Evolutionary conservation across 64 coral and sea anemone species (phyloP).

Genomic region (Cladopsammia gracilis): DNA sequence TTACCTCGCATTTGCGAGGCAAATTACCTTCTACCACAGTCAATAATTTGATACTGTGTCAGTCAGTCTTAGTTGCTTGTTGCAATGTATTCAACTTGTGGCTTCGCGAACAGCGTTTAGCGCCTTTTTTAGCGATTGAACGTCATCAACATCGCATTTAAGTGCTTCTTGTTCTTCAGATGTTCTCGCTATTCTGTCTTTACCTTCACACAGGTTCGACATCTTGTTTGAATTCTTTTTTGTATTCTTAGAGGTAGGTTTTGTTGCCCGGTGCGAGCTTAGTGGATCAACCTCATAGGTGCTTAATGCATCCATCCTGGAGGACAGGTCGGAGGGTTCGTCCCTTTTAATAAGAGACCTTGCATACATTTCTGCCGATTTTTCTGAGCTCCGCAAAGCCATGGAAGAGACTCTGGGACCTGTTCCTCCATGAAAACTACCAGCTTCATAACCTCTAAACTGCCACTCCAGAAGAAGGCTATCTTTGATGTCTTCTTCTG

Average conservation of each 20-base stretch:
- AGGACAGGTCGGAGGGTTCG: not conserved
- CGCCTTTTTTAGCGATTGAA: not conserved
- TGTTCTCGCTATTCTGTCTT: not conserved
- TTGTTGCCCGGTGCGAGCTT: not conserved
- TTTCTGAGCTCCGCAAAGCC: not conserved
- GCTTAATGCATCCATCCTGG: not conserved
- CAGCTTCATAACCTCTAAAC: no score
- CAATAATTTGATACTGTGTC: conserved; percentile 28
- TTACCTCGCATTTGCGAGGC: not conserved
- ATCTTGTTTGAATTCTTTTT: not conserved
- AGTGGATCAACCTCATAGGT: not conserved
- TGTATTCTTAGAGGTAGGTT: no score
- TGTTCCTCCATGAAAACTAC: no score
- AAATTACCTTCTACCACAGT: conserved; percentile 11
- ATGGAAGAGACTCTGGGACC: no score
- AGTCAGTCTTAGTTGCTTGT: not conserved
- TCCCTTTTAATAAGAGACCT: not conserved
- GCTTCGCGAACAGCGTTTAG: not conserved
- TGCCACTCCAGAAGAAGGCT: no score
- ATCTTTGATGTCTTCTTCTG: no score
- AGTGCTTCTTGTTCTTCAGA: not conserved
- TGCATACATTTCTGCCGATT: conserved; percentile 14
- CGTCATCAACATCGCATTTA: not conserved
- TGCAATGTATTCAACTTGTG: conserved; percentile 15
- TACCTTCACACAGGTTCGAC: not conserved